Conservation (phyloP, 2,888 invertebrate genomes). For the Eupithecia inturbata region DNA sequence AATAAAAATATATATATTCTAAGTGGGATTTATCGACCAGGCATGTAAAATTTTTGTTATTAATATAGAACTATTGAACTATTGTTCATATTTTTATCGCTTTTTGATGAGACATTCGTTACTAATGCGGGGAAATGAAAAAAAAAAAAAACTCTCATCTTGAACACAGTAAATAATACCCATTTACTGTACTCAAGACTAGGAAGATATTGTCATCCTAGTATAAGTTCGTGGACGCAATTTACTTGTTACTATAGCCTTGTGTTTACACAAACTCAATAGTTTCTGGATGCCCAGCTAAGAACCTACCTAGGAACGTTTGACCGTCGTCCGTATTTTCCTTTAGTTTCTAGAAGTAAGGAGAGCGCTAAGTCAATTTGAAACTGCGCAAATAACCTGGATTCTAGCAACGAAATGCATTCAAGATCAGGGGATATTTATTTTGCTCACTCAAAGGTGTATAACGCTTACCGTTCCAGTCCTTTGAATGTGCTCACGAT, state of each 20-base stretch:
- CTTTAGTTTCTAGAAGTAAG: conserved; percentile 13
- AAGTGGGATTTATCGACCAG: no score
- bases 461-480: conserved; percentile 75
- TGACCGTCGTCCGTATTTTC: conserved; percentile 15
- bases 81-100: conserved; percentile 25
- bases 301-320: neutral
- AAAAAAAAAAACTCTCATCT: neutral
- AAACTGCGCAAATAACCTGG: conserved; percentile 29
- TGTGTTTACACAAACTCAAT: conserved; percentile 1
- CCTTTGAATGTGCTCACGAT: conserved; percentile 79
- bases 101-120: neutral
- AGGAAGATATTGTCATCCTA: neutral
- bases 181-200: neutral
- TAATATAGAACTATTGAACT: no score
- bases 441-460: conserved; percentile 74
- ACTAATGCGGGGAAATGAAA: neutral
- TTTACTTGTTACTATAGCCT: neutral
- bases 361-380: conserved; percentile 26
- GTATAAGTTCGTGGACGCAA: neutral
- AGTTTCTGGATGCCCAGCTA: neutral
- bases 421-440: conserved; percentile 65
- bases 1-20: no score
- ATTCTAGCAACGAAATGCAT: conserved; percentile 38
- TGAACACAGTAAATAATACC: neutral
- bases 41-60: no score